Percentiles rank a stretch among this genome's conserved stretches.
Conservation (phyloP, 2,888 invertebrate genomes). For the Ormyrus thymus region DNA sequence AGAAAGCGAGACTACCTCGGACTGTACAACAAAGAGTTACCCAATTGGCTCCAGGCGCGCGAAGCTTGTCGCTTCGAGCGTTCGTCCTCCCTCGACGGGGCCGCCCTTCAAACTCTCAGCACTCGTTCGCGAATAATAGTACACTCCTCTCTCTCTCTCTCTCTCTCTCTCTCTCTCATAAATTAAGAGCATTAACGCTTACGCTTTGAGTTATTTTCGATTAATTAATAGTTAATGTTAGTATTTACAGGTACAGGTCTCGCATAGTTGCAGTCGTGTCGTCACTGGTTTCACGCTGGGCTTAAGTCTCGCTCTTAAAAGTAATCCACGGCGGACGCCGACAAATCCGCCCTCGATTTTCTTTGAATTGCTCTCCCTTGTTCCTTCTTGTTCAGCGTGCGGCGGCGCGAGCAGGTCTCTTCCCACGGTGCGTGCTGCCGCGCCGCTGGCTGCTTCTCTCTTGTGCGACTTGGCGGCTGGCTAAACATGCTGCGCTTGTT, state of each 20-base stretch:
- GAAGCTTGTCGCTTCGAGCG: not conserved
- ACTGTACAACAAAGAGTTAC: conserved; percentile 16
- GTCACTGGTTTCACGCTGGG: conserved; percentile 68
- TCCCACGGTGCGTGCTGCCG: not conserved
- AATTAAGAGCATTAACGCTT: conserved; percentile 68
- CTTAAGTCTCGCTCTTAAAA: conserved; percentile 44
- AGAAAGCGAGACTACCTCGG: conserved; percentile 30
- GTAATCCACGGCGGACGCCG: conserved; percentile 69
- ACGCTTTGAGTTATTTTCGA: conserved; percentile 63
- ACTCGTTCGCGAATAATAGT: too few relatives aligned
- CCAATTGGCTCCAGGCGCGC: conserved; percentile 10
- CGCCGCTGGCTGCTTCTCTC: not conserved
- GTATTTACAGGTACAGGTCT: conserved; percentile 76
- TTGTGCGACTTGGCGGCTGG: conserved; percentile 56
- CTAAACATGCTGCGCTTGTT: conserved; percentile 46
- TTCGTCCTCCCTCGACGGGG: too few relatives aligned
- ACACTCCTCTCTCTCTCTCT: not conserved
- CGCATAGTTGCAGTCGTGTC: conserved; percentile 76
- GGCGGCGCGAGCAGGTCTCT: not conserved
- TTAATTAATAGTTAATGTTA: conserved; percentile 64
- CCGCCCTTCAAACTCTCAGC: too few relatives aligned
- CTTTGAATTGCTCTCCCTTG: not conserved
- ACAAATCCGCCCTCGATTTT: conserved; percentile 68
- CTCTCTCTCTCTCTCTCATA: conserved; percentile 54
- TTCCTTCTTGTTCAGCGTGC: conserved; percentile 6